Evolutionary conservation across 2,113 vertebrate species (phyloP).

Genomic region (Perognathus longimembris): DNA sequence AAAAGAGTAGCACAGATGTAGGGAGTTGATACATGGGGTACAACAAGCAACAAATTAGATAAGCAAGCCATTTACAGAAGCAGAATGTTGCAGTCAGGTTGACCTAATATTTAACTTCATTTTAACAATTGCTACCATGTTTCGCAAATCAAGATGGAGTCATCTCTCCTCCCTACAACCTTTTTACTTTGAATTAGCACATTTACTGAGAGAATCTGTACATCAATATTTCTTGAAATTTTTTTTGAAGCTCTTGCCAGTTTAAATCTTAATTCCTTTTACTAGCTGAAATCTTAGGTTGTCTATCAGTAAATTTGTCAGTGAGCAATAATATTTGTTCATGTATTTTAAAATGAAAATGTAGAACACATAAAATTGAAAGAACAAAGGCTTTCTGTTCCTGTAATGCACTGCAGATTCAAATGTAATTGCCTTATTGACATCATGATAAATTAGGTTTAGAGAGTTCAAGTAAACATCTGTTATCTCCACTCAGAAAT

Average conservation of each 20-base stretch:
- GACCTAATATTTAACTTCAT: no score
- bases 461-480: conserved; percentile 67
- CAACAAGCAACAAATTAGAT: no score
- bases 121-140: no score
- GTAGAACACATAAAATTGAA: background rate
- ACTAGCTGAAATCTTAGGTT: background rate
- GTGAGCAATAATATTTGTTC: background rate
- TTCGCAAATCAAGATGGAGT: no score
- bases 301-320: background rate
- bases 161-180: no score
- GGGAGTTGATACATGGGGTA: no score
- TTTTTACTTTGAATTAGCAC: background rate
- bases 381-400: conserved; percentile 37
- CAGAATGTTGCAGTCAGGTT: no score
- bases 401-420: background rate
- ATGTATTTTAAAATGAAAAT: background rate
- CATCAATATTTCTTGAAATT: background rate
- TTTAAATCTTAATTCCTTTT: conserved; percentile 29
- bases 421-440: conserved; percentile 66
- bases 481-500: conserved; percentile 62
- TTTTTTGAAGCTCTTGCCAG: background rate
- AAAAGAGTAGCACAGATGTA: no score
- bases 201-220: background rate
- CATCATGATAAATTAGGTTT: conserved; percentile 73
- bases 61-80: no score